Base-by-base conservation (phyloP, 2,797 vertebrate species). In the Sebastes vulpes region DNA sequence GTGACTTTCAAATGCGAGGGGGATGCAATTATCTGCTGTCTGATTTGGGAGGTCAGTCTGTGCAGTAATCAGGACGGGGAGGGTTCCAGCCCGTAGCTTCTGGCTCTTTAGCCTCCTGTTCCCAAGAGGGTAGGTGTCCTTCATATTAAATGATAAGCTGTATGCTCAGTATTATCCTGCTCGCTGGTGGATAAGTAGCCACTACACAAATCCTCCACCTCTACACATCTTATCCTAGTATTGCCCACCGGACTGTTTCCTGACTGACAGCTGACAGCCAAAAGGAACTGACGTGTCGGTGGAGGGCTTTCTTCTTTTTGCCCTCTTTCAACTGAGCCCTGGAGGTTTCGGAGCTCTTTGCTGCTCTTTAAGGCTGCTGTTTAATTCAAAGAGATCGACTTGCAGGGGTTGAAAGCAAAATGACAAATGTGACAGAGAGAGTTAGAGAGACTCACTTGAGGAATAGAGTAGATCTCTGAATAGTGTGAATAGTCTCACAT, bases 1-100 rank as follows among this genome's bases (percentile, higher is more conserved):
- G 75, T 66, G 83, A 84, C 81, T 86, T 85, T 89, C 78, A 86
- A 85, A 82, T 81, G 61, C 3, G 32, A 75, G 77, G 64, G 75
- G 75, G 75, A 46, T 72, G 85, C 81, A 92, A 89, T 91, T 88
- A 89, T 85, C 73, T 86, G 83, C 83, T 79, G 82, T 88, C 81
- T 87, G 87, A 38, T 82, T 79, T 82, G 79, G 66, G 79, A 81
- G 75, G 79, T 84, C 83, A 56, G 68, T 67, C 31, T 82, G 23
- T 32, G 64, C 65, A 56, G 58, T 64, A 60, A 81, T 87, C 82
- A 63, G 64, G 70, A 67, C 52, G 21, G 53, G 48, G 48, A 48
- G 28, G 59, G 77, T 66, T 72, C 31, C 7, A 16, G 67, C 56
- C 56, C 26, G 42, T 7, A 71, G 69, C 57, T 75, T 70, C 38